Percentiles rank a stretch among this genome's conserved stretches.
Conservation (phyloP, 2,113 vertebrate species). For the Aythya baeri region DNA sequence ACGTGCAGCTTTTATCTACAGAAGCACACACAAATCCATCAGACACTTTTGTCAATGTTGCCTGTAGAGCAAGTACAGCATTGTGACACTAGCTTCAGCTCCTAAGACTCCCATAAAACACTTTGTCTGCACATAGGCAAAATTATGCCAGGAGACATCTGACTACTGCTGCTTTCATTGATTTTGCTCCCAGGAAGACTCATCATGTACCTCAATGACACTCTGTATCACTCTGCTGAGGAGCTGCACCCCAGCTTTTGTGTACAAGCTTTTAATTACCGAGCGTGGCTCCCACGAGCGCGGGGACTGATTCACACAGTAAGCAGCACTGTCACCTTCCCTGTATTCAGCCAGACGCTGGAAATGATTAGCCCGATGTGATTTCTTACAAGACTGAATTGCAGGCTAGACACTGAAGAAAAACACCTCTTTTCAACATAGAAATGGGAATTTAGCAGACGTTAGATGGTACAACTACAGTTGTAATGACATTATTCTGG, state of each 20-base stretch:
- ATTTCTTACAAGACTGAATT: background rate
- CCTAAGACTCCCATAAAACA: background rate
- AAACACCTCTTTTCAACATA: background rate
- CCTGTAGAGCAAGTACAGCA: background rate
- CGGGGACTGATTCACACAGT: background rate
- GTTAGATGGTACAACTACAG: background rate
- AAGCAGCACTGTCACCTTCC: background rate
- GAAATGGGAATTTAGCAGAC: background rate
- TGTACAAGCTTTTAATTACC: constrained; percentile 39
- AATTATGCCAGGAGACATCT: background rate
- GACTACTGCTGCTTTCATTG: constrained; percentile 24
- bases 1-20: background rate
- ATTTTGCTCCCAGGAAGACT: constrained; percentile 25
- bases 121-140: background rate
- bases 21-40: background rate
- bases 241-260: constrained; percentile 36
- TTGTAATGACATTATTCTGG: background rate
- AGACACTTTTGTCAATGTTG: background rate
- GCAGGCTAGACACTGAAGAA: background rate
- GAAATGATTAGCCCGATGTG: background rate
- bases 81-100: background rate
- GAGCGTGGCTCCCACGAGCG: background rate
- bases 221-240: background rate
- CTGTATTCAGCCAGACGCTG: background rate
- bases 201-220: background rate